These are phyloP conservation scores for Lasioglossum albipes DNA, from an alignment of 1,140 invertebrate species.

Conservation along the genomic window DNA sequence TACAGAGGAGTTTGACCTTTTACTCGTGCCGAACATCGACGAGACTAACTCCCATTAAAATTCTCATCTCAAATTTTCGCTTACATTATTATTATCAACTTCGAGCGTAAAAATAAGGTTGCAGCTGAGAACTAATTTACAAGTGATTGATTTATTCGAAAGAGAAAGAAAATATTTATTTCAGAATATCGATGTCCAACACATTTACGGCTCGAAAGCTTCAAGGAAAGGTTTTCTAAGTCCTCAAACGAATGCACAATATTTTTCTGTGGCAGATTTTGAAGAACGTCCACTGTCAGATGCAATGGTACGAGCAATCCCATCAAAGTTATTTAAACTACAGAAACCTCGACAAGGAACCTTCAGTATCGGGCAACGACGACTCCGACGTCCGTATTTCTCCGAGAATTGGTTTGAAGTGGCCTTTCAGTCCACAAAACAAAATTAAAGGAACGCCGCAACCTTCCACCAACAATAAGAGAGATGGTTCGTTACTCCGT, in stretches of 20 bases:
- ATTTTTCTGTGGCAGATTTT: not conserved
- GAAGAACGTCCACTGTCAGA: not conserved
- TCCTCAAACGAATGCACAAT: too few relatives aligned
- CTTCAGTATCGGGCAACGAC: too few relatives aligned
- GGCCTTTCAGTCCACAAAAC: not conserved
- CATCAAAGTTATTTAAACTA: not conserved
- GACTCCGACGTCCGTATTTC: not conserved
- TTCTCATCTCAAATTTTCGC: not conserved
- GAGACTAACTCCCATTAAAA: slow-evolving; percentile 5
- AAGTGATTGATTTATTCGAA: too few relatives aligned
- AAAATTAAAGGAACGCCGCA: not conserved
- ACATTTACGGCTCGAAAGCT: too few relatives aligned
- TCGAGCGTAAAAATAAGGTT: not conserved
- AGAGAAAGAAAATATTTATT: too few relatives aligned
- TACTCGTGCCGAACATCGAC: too few relatives aligned
- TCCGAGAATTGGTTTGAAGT: not conserved
- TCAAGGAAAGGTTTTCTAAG: too few relatives aligned
- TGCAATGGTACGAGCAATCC: not conserved
- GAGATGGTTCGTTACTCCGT: not conserved
- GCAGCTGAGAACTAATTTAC: too few relatives aligned
- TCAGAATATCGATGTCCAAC: not conserved
- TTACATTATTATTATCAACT: not conserved
- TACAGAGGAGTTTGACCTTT: not conserved
- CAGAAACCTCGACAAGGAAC: not conserved
- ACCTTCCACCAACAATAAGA: not conserved